phyloP scores from a whole-genome alignment of 2,888 invertebrate genomes.

The Matsumyia berberina region DNA sequence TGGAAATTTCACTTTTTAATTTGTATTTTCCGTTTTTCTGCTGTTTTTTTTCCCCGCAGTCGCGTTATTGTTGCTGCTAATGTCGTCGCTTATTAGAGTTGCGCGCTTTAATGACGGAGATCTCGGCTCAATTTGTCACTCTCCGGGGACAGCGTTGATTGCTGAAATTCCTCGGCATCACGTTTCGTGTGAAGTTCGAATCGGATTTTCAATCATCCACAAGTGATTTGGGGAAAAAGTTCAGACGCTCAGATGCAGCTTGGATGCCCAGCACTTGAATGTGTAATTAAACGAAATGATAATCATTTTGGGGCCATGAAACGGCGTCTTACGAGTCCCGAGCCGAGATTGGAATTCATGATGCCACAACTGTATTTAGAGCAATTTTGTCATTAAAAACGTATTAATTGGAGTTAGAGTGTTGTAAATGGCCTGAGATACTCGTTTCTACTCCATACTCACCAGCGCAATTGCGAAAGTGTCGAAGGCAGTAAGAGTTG shows the following conservation, averaged over 20 bases:
- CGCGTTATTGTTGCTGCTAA: too few relatives aligned
- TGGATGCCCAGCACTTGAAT: constrained; percentile 13
- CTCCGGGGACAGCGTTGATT: constrained; percentile 18
- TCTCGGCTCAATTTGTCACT: constrained; percentile 64
- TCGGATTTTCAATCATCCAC: constrained; percentile 42
- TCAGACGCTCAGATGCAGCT: constrained; percentile 3
- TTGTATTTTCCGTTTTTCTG: constrained; percentile 38
- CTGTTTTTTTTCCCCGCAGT: too few relatives aligned
- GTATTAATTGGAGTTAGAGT: constrained; percentile 32
- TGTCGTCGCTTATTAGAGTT: constrained; percentile 45
- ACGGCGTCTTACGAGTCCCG: too few relatives aligned
- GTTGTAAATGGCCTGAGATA: not conserved
- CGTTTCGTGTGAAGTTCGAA: constrained; percentile 58
- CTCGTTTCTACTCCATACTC: not conserved
- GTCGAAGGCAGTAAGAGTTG: not conserved
- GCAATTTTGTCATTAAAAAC: constrained; percentile 48
- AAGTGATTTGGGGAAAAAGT: constrained; percentile 24
- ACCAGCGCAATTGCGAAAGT: constrained; percentile 10
- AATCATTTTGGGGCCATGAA: constrained; percentile 11
- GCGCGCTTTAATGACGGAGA: constrained; percentile 44
- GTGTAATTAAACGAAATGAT: constrained; percentile 36
- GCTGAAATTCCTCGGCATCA: constrained; percentile 54
- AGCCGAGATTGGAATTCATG: constrained; percentile 13
- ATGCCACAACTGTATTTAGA: constrained; percentile 47
- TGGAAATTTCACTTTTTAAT: constrained; percentile 65